Evolutionary conservation across 2,888 invertebrate genomes (phyloP).

Genomic region (Ochlodes sylvanus): DNA sequence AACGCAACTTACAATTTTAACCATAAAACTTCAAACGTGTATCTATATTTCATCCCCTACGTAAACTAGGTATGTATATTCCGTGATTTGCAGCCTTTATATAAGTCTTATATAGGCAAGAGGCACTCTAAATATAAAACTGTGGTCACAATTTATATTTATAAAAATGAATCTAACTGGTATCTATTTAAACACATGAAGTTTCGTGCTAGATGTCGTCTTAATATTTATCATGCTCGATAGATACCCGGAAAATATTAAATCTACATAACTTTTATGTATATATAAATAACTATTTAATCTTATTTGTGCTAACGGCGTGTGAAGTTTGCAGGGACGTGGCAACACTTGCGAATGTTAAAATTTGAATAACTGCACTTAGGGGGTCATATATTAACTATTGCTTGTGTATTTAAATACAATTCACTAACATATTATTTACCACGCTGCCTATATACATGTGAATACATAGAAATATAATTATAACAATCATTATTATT

Average conservation of each 20-base stretch:
- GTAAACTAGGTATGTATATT: constrained; percentile 82
- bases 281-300: constrained; percentile 44
- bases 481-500: constrained; percentile 84
- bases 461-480: constrained; percentile 86
- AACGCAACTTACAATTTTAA: constrained; percentile 86
- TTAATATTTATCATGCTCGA: constrained; percentile 69
- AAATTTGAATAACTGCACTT: constrained; percentile 86
- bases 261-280: constrained; percentile 53
- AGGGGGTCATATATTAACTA: constrained; percentile 67
- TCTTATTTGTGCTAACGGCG: constrained; percentile 79
- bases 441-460: constrained; percentile 76
- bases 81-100: constrained; percentile 86
- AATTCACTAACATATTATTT: constrained; percentile 71
- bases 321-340: constrained; percentile 76
- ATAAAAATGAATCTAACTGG: constrained; percentile 79
- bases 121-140: constrained; percentile 88
- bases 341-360: constrained; percentile 79
- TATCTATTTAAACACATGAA: constrained; percentile 75
- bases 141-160: constrained; percentile 83
- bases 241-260: constrained; percentile 65
- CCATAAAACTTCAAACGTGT: constrained; percentile 79
- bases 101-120: constrained; percentile 86
- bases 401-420: constrained; percentile 65
- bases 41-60: constrained; percentile 75
- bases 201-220: constrained; percentile 76